A percentile compares a stretch with the other conserved stretches of the same genome.
phyloP scores from a whole-genome alignment of 2,113 vertebrate genomes.

The Tenebrosternarchus preto region DNA sequence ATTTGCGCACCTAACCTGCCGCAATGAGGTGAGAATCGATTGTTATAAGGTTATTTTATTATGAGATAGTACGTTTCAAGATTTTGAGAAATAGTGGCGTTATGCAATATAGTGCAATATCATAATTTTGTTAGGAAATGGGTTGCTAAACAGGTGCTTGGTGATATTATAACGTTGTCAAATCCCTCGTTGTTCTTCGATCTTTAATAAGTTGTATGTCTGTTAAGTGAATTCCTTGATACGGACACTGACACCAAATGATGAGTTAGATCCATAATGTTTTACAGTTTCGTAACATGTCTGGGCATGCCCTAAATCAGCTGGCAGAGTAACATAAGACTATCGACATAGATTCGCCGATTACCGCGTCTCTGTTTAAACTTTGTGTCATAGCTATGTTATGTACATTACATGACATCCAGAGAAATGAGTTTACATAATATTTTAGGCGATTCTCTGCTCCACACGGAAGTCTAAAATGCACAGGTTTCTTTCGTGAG shows the following conservation, averaged over 20 bases:
- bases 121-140: background rate
- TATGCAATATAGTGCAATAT: background rate
- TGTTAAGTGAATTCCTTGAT: background rate
- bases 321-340: background rate
- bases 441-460: no score
- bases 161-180: no score
- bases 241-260: background rate
- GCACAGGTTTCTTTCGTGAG: no score
- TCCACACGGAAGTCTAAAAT: no score
- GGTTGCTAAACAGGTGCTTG: no score
- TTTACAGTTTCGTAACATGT: conserved; percentile 1
- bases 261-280: background rate
- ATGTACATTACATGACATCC: background rate
- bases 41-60: background rate
- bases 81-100: background rate
- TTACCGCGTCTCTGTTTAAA: background rate
- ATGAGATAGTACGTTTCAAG: background rate
- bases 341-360: background rate
- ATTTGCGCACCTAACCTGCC: background rate
- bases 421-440: no score
- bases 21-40: conserved; percentile 16
- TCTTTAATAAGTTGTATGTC: background rate
- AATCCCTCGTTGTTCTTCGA: background rate
- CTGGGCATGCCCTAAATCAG: background rate
- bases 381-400: background rate